These are phyloP conservation scores for Meteorus colon DNA, from an alignment of 2,888 invertebrate species.

Conservation along the genomic window DNA sequence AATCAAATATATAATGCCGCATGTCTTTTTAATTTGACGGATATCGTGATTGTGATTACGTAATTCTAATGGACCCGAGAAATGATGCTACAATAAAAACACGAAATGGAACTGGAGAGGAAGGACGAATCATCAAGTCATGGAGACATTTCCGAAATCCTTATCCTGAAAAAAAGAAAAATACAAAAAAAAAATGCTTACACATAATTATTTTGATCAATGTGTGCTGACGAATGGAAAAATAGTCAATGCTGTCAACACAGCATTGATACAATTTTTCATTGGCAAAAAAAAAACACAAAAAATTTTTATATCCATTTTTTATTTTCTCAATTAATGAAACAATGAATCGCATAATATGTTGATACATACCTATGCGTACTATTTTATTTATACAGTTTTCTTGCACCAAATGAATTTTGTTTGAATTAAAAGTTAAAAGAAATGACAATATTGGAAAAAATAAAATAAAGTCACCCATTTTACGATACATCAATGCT, in stretches of 20 bases:
- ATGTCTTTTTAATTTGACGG: conserved; percentile 30
- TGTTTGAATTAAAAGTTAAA: not conserved
- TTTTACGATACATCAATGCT: too few relatives aligned
- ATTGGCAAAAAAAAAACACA: not conserved
- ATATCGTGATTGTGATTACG: conserved; percentile 18
- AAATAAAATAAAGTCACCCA: too few relatives aligned
- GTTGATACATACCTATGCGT: conserved; percentile 50
- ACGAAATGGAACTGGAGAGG: conserved; percentile 13
- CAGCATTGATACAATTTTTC: not conserved
- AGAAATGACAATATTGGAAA: not conserved
- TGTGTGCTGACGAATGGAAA: not conserved
- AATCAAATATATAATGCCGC: conserved; percentile 11
- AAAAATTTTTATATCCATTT: conserved; percentile 7
- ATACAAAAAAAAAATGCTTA: not conserved
- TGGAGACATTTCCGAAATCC: not conserved
- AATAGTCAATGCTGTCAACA: not conserved
- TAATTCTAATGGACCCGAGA: not conserved
- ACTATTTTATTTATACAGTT: conserved; percentile 11
- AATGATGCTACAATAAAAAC: conserved; percentile 16
- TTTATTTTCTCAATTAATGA: conserved; percentile 47
- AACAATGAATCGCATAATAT: conserved; percentile 65
- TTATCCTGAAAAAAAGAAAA: not conserved
- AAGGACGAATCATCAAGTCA: conserved; percentile 16
- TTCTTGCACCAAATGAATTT: conserved; percentile 24
- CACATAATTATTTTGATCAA: too few relatives aligned